Evolutionary conservation across 2,797 vertebrate genomes (phyloP).

Genomic region (Clarias laeviceps): DNA sequence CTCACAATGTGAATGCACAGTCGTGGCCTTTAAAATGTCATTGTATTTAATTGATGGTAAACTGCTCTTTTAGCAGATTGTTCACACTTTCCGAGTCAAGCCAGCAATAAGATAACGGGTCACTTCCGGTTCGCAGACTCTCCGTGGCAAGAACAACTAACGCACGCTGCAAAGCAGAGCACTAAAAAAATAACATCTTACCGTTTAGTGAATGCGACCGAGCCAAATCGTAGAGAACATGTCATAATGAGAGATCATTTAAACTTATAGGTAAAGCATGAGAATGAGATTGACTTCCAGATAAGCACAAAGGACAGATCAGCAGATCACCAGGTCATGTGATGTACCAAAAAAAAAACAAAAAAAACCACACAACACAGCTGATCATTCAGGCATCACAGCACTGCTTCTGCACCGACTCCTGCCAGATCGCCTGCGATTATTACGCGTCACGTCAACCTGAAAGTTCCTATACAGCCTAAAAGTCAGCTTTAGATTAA

Average conservation of each 20-base stretch:
- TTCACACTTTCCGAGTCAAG: neutral
- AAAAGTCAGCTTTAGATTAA: too few relatives aligned
- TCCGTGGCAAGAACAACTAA: neutral
- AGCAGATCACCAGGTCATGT: slow-evolving; percentile 13
- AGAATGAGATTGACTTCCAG: neutral
- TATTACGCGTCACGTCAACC: neutral
- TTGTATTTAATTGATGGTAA: too few relatives aligned
- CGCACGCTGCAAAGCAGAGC: neutral
- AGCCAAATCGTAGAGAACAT: neutral
- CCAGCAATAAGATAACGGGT: neutral
- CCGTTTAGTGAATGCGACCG: slow-evolving; percentile 25
- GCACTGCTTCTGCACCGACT: neutral
- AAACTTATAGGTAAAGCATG: neutral
- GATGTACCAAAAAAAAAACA: neutral
- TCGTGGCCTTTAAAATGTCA: neutral
- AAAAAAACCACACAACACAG: too few relatives aligned
- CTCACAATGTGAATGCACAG: neutral
- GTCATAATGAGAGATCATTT: neutral
- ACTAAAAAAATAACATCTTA: slow-evolving; percentile 1
- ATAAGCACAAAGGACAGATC: neutral
- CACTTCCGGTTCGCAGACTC: neutral
- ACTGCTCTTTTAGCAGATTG: neutral
- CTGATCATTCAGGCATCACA: neutral
- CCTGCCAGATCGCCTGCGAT: too few relatives aligned
- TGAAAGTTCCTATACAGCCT: neutral